These are phyloP conservation scores for Cloeon dipterum DNA, from an alignment of 2,888 invertebrate species.

Conservation along the genomic window DNA sequence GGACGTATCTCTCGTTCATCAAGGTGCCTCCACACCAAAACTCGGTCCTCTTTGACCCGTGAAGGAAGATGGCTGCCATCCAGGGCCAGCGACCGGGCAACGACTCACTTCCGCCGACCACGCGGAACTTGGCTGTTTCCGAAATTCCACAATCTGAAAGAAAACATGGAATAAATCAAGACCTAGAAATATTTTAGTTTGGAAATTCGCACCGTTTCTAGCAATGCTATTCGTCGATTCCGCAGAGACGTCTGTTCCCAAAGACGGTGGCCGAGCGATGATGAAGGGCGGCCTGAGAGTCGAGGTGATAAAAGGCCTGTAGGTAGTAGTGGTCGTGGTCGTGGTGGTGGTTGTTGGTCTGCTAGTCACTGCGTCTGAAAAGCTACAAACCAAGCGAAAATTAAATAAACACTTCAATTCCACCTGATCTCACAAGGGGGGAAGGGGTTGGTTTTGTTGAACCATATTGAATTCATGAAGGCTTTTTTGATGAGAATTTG, in stretches of 20 bases:
- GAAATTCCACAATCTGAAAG: slow-evolving; percentile 55
- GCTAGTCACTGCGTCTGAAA: not conserved
- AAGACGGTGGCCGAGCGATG: slow-evolving; percentile 18
- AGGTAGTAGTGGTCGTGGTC: slow-evolving; percentile 18
- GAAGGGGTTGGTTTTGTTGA: too few species aligned
- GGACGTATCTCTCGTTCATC: slow-evolving; percentile 51
- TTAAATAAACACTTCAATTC: too few species aligned
- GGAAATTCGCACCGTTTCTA: not conserved
- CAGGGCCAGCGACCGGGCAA: slow-evolving; percentile 81
- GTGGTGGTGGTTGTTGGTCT: slow-evolving; percentile 8
- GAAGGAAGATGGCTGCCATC: slow-evolving; percentile 86
- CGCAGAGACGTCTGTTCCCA: not conserved
- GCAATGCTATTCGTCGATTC: not conserved
- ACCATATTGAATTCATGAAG: too few species aligned
- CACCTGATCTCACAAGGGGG: too few species aligned
- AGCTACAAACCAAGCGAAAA: slow-evolving; percentile 11
- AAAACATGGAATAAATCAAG: not conserved
- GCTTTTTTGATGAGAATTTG: too few species aligned
- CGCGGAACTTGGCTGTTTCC: slow-evolving; percentile 61
- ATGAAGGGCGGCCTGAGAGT: slow-evolving; percentile 24
- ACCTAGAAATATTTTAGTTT: not conserved
- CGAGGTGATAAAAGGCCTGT: slow-evolving; percentile 17
- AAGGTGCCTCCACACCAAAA: slow-evolving; percentile 89
- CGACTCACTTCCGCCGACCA: slow-evolving; percentile 75
- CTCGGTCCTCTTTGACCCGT: slow-evolving; percentile 60